phyloP scores from a whole-genome alignment of 2,113 vertebrate genomes.

The Bothrops jararaca region DNA sequence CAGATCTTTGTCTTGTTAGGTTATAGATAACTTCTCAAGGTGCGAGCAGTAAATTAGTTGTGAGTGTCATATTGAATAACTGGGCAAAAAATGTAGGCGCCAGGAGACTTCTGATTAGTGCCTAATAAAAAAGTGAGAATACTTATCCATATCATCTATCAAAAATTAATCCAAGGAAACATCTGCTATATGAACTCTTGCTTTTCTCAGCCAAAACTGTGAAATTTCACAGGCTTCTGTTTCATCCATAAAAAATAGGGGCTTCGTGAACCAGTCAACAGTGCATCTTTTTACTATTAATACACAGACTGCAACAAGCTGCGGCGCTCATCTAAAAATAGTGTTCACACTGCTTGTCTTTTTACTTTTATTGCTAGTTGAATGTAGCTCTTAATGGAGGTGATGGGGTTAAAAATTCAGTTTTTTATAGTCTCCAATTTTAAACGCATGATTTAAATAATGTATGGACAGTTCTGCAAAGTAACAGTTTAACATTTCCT shows the following conservation, averaged over 20 bases:
- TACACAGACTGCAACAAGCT: constrained; percentile 40
- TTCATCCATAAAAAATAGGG: constrained; percentile 57
- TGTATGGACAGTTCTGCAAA: neutral
- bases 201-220: constrained; percentile 35
- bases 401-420: constrained; percentile 64
- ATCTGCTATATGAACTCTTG: neutral
- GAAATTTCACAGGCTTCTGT: neutral
- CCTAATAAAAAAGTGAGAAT: neutral
- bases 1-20: neutral
- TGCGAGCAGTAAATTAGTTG: neutral
- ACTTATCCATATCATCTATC: neutral
- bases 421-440: constrained; percentile 49
- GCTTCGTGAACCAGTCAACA: constrained; percentile 45
- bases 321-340: constrained; percentile 58
- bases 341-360: constrained; percentile 49
- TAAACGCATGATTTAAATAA: neutral
- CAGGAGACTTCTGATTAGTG: too few species aligned
- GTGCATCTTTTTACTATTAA: constrained; percentile 50
- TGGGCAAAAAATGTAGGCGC: neutral
- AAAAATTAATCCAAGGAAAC: neutral
- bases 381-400: constrained; percentile 46
- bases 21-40: neutral
- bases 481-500: constrained; percentile 9
- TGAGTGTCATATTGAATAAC: neutral
- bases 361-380: constrained; percentile 54